These are phyloP conservation scores for Parnassius glacialis DNA, from an alignment of 2,888 invertebrate genomes.

Conservation along the genomic window DNA sequence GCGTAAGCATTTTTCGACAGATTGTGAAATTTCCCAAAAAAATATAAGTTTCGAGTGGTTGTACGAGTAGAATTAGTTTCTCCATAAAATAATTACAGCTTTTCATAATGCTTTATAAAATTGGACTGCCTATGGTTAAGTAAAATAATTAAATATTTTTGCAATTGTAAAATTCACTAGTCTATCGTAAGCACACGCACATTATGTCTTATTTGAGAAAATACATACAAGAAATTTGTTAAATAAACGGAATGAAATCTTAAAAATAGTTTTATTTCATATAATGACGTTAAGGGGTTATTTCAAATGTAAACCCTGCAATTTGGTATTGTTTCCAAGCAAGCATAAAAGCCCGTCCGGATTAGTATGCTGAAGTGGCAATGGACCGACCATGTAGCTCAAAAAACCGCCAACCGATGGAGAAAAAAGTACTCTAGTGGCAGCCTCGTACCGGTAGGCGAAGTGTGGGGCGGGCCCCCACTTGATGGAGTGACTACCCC, in stretches of 20 bases:
- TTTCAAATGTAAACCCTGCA: no score
- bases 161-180: slow-evolving; percentile 41
- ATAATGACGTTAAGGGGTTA: not conserved
- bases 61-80: not conserved
- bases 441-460: no score
- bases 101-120: not conserved
- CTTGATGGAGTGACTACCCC: no score
- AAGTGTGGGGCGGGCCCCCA: no score
- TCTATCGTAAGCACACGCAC: slow-evolving; percentile 61
- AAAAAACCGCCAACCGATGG: no score
- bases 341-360: no score
- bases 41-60: not conserved
- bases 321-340: no score
- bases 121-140: not conserved
- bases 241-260: slow-evolving; percentile 62
- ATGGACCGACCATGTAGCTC: no score
- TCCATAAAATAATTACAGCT: not conserved
- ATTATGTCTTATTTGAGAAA: slow-evolving; percentile 47
- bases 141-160: slow-evolving; percentile 7
- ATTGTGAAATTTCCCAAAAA: not conserved
- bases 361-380: no score
- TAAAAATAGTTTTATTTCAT: slow-evolving; percentile 49
- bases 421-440: no score
- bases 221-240: slow-evolving; percentile 63
- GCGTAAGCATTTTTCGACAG: not conserved